Evolutionary conservation across 2,888 invertebrate genomes (phyloP), one percentile per base, ranked within the genome.

Genomic region (Ischnus inquisitorius): DNA sequence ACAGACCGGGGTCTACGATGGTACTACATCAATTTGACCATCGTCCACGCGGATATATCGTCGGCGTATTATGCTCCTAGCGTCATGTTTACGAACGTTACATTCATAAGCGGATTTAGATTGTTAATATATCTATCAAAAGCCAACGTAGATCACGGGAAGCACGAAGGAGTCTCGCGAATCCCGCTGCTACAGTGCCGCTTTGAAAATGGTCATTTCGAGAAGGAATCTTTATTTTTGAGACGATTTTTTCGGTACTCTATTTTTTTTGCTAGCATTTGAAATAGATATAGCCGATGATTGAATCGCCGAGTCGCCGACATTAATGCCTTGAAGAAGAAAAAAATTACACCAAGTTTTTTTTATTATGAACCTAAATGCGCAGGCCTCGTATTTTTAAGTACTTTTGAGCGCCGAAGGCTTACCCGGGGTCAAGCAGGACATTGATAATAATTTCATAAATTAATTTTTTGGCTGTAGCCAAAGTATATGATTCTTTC

Each of bases 1-100:
- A 81, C 71, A 48, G 69, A 41, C 62, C n/a, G n/a, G 74, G 28
- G 68, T 74, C 72, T 16, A 48, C 78, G 80, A 81, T 41, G 74
- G 80, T 81, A 81, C 83, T 81, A 81, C 77, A 81, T 84, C 84
- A 84, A 81, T 81, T 84, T 74, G 48, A 84, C 74, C 74, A 84
- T 81, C 77, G 80, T 80, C 77, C 77, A 41, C 54, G 62, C 74
- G 80, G 80, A 77, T 74, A 72, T 69, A 51, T 71, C 57, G 16
- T 57, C 48, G 28, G 46, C 67, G 22, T 8, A 46, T 39, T 34
- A 64, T 64, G 10, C 19, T 14, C 39, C 39, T 34, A 64, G 48
- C 72, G 39, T 54, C 69, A 67, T 77, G 77, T 67, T 75, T 71
- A 72, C 69, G 64, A 46, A 22, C 22, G 69, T 34, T 76, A 72